Evolutionary conservation across 37 sponge, comb jelly and placozoan species (phyloP).

Genomic region (Eunapius fragilis): DNA sequence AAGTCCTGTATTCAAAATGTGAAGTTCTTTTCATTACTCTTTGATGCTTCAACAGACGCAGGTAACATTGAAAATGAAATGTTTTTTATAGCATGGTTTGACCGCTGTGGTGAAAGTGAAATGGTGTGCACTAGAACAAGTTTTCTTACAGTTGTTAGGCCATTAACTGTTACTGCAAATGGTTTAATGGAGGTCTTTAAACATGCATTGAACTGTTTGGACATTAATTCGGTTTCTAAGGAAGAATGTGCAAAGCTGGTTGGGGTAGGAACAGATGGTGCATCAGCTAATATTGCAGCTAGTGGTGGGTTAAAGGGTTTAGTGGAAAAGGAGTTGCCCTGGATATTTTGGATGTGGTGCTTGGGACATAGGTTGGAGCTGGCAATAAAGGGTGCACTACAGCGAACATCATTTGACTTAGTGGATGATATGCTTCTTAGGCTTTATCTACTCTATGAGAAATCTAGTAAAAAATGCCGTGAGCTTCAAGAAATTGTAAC

Average conservation of each 20-base stretch:
- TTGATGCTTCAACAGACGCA: slow-evolving; percentile 71
- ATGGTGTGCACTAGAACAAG: slow-evolving; percentile 26
- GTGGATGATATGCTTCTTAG: slow-evolving; percentile 52
- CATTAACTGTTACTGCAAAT: slow-evolving; percentile 30
- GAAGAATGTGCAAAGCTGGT: slow-evolving; percentile 25
- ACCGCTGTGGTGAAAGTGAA: slow-evolving; percentile 28
- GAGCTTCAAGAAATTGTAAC: slow-evolving; percentile 37
- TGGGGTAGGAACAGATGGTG: slow-evolving; percentile 35
- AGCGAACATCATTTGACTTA: slow-evolving; percentile 1
- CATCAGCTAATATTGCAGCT: slow-evolving; percentile 22
- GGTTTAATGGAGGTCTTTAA: slow-evolving; percentile 39
- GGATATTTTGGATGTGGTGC: slow-evolving; percentile 1
- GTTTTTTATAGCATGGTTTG: slow-evolving; percentile 53
- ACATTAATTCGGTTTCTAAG: neutral
- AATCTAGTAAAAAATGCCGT: slow-evolving; percentile 40
- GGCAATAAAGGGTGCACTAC: slow-evolving; percentile 8
- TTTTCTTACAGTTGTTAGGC: slow-evolving; percentile 33
- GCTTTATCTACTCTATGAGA: slow-evolving; percentile 63
- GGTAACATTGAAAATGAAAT: slow-evolving; percentile 60
- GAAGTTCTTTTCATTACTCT: slow-evolving; percentile 42
- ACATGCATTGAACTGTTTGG: neutral
- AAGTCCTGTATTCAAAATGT: slow-evolving; percentile 19
- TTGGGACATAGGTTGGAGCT: neutral
- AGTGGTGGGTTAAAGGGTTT: slow-evolving; percentile 25
- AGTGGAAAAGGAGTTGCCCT: slow-evolving; percentile 18